A percentile compares a stretch with the other conserved stretches of the same genome.
These are phyloP conservation scores for Oxygymnocypris stewartii DNA, from an alignment of 2,113 vertebrate species.

Conservation along the genomic window DNA sequence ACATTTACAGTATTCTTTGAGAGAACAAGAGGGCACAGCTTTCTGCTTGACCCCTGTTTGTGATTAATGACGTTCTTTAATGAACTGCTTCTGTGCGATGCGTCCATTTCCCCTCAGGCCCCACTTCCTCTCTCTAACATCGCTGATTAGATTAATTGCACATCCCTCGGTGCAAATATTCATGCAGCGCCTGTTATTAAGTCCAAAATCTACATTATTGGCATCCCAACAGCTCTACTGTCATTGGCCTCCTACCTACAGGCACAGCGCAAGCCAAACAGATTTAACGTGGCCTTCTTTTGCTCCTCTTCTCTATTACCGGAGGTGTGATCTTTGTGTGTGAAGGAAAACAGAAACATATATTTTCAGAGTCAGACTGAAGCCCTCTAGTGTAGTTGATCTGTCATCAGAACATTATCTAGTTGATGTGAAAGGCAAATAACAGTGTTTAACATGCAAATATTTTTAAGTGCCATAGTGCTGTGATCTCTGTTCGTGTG, in stretches of 20 bases:
- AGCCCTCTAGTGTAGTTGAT: not conserved
- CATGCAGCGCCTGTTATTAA: constrained; percentile 58
- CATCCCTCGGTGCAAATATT: constrained; percentile 55
- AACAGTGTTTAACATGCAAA: constrained; percentile 25
- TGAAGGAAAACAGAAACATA: constrained; percentile 20
- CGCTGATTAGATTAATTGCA: constrained; percentile 59
- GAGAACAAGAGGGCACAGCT: not conserved
- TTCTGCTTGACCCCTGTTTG: constrained; percentile 32
- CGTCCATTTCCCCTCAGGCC: constrained; percentile 13
- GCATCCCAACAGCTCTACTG: constrained; percentile 20
- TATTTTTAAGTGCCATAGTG: constrained; percentile 27
- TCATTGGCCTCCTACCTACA: constrained; percentile 56
- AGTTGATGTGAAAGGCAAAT: constrained; percentile 21
- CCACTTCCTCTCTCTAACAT: constrained; percentile 57
- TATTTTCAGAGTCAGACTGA: constrained; percentile 17
- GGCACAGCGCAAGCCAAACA: constrained; percentile 51
- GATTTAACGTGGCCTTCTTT: constrained; percentile 48
- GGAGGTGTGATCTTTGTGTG: constrained; percentile 46
- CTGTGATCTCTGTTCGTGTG: constrained; percentile 30
- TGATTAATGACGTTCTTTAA: constrained; percentile 36
- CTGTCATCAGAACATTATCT: constrained; percentile 33
- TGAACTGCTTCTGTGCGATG: constrained; percentile 19
- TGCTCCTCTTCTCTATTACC: constrained; percentile 47
- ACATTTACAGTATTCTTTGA: not conserved
- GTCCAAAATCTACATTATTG: constrained; percentile 58